Base-by-base conservation (phyloP, 2,113 vertebrate genomes). In the Notothenia coriiceps region DNA sequence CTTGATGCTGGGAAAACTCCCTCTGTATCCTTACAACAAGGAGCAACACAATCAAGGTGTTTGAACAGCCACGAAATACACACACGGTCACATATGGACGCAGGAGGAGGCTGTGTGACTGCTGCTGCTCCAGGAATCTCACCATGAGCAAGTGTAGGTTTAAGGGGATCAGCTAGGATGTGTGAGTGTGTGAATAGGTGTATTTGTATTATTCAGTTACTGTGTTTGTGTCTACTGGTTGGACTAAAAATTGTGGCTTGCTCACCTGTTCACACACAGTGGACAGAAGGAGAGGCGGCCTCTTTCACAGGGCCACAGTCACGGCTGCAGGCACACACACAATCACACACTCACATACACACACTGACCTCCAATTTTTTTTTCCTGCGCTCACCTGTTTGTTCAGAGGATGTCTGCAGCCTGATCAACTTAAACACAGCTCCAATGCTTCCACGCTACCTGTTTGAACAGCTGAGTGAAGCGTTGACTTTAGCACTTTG, bases 381-480 rank as follows among this genome's bases (percentile, higher is more conserved):
- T 67, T 55, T 79, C 64, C 82, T 43, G 59, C 11, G 56, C 87
- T 88, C 89, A 92, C 88, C 83, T 94, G 90, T 95, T 95, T 95
- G 92, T 84, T 92, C 83, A 91, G 92, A 92, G 92, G 89, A 90
- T 80, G 88, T 86, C 82, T 91, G 78, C 80, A 88, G 84, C 83
- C 91, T 63, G 79, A 92, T 93, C 89, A 91, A 82, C 85, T 79
- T 46, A 88, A 93, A 93, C 91, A 84, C 74, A 77, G 74, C 88
- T 65, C 82, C 80, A 18, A 69, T 78, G 87, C 85, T 88, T 86
- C 88, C 73, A 87, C 61, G 60, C 87, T 92, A 90, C 87, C 86
- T 95, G 90, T 95, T 95, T 94, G 90, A 94, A 94, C 95, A 95
- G 94, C 95, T 94, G 94, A 95, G 74, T 63, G 70, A 78, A 79